Evolutionary conservation across 2,113 vertebrate species (phyloP), one percentile per base, ranked within the genome.

Genomic region (Martes martes): DNA sequence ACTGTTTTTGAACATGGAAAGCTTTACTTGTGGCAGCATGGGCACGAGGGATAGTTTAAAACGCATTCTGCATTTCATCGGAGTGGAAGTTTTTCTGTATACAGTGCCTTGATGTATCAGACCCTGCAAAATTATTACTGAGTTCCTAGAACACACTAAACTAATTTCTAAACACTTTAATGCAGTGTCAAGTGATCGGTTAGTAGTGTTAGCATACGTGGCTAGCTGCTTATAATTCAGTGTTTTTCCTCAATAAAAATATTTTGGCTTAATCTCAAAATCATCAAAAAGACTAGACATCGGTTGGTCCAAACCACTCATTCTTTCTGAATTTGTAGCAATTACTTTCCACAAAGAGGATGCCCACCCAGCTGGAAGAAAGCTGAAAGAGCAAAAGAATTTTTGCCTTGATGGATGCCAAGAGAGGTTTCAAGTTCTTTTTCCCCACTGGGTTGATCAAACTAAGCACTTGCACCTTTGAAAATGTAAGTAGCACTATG

Each of bases 331-430:
- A 89, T 94, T 47, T 96, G 55, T 95, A 96, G 69, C 71, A 79
- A 94, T 80, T 94, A 52, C 80, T 98, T 97, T 96, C 52, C 71
- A 33, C 23, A 1, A 91, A 96, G 45, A 50, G 9, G n/a, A 96
- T 97, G 96, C 63, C 95, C 76, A 98, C 96, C 76, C 91, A 95
- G 45, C 50, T 61, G 91, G 92, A 89, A 91, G 91, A 73, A 86
- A 83, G 26, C 18, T 36, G 91, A 67, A 92, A 85, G 47, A 90
- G 50, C 4, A 5, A 71, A 95, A 76, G 36, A 94, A 96, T 92
- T 74, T 86, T 90, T 81, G 52, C 81, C 65, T 88, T 85, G 19
- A 74, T 57, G 63, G 36, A 84, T 79, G 92, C 95, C 95, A 96
- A 74, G 13, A 89, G 82, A 33, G 67, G 57, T 31, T 97, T 42